phyloP scores from a whole-genome alignment of 2,113 vertebrate species.

The Halcyon senegalensis region DNA sequence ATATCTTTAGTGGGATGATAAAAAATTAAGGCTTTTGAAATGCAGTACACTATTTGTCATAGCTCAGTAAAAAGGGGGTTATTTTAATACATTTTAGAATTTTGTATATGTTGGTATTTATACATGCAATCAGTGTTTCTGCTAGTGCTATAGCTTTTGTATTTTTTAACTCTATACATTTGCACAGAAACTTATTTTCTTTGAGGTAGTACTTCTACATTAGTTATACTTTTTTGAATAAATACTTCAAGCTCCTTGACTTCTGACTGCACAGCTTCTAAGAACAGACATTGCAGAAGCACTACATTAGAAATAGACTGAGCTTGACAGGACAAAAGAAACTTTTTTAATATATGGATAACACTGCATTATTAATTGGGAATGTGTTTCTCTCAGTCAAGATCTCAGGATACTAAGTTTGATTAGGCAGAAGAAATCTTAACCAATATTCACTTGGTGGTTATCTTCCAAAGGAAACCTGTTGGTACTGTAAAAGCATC shows the following conservation, averaged over 20 bases:
- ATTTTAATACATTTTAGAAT: neutral
- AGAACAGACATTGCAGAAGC: neutral
- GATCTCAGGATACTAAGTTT: neutral
- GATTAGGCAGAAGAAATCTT: neutral
- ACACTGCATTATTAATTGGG: neutral
- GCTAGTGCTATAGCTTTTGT: neutral
- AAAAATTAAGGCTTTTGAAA: neutral
- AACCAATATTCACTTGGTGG: neutral
- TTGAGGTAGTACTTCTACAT: neutral
- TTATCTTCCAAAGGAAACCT: neutral
- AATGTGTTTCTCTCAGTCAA: neutral
- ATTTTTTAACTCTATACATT: neutral
- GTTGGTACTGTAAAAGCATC: neutral
- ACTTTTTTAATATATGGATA: neutral
- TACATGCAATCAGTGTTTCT: neutral
- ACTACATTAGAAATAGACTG: neutral
- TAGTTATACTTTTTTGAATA: neutral
- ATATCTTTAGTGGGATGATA: neutral
- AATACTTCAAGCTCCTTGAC: neutral
- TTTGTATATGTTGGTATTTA: neutral
- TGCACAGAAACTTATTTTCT: neutral
- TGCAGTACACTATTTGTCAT: neutral
- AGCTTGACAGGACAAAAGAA: neutral
- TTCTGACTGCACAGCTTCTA: neutral
- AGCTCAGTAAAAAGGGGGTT: neutral